Conservation (phyloP, 2,113 vertebrate genomes). For the Columba livia region DNA sequence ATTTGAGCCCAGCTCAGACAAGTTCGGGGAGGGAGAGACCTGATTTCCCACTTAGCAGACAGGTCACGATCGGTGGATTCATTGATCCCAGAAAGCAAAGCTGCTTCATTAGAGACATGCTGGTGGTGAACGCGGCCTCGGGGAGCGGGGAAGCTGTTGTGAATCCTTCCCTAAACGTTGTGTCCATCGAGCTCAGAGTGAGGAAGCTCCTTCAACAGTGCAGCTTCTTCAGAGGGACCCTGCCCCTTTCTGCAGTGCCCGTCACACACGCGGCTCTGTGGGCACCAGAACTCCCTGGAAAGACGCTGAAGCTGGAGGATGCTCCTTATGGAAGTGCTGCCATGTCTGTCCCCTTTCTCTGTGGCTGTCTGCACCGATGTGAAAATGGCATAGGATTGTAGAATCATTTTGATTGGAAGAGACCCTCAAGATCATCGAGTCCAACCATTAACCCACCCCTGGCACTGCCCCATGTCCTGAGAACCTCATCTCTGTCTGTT, state of each 20-base stretch:
- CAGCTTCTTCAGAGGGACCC: neutral
- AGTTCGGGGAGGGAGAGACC: conserved; percentile 38
- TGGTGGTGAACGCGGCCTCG: neutral
- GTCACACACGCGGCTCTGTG: rapidly evolving
- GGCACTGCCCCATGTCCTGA: too few relatives aligned
- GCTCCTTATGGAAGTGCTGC: neutral
- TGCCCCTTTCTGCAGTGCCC: neutral
- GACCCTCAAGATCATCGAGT: too few relatives aligned
- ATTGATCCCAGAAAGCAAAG: conserved; percentile 63
- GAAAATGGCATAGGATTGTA: too few relatives aligned
- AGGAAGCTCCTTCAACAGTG: neutral
- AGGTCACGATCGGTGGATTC: conserved; percentile 52
- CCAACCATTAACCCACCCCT: too few relatives aligned
- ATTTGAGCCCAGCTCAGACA: conserved; percentile 31
- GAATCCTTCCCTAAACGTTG: conserved; percentile 32
- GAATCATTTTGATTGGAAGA: too few relatives aligned
- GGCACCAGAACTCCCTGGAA: neutral
- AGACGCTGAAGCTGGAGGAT: neutral
- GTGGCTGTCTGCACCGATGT: too few relatives aligned
- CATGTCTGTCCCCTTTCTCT: neutral
- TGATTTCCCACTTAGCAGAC: conserved; percentile 64
- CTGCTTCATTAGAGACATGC: conserved; percentile 34
- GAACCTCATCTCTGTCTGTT: too few relatives aligned
- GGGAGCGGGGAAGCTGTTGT: neutral
- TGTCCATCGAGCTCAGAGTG: neutral